Conservation (phyloP, 1,140 invertebrate genomes). For the Anthonomus grandis region DNA sequence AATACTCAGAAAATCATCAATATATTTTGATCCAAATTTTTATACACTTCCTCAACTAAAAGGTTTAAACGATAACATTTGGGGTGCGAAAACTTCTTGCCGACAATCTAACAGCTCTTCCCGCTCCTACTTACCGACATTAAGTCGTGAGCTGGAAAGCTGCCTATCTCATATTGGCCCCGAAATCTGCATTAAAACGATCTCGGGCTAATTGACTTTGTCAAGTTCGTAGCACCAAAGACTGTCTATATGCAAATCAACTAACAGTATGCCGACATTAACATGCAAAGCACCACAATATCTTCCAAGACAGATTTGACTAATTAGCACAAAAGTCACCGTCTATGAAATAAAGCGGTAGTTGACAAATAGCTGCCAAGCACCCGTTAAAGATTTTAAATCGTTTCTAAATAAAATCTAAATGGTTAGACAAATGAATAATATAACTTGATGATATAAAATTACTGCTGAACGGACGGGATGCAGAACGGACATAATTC, state of each 20-base stretch:
- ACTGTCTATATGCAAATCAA: constrained; percentile 29
- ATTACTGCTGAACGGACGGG: no score
- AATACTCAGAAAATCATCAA: no score
- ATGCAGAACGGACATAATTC: no score
- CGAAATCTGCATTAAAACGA: constrained; percentile 22
- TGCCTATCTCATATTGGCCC: constrained; percentile 21
- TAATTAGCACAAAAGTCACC: constrained; percentile 22
- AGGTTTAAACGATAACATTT: no score
- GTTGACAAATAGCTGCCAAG: constrained; percentile 8
- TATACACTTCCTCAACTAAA: no score
- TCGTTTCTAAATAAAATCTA: no score
- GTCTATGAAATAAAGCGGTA: constrained; percentile 4
- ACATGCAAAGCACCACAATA: constrained; percentile 24
- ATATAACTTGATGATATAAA: no score
- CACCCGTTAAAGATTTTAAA: no score
- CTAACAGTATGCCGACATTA: constrained; percentile 20
- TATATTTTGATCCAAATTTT: no score
- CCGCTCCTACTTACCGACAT: background rate
- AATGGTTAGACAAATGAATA: no score
- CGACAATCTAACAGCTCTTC: background rate
- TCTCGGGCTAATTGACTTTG: constrained; percentile 27
- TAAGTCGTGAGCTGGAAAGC: constrained; percentile 12
- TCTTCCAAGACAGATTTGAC: constrained; percentile 21
- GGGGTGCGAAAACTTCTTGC: no score
- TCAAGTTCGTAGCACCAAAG: constrained; percentile 22